Percentiles rank a stretch among this genome's conserved stretches.
Evolutionary conservation across 2,888 invertebrate genomes (phyloP).

Genomic region (Endotricha flammealis): DNA sequence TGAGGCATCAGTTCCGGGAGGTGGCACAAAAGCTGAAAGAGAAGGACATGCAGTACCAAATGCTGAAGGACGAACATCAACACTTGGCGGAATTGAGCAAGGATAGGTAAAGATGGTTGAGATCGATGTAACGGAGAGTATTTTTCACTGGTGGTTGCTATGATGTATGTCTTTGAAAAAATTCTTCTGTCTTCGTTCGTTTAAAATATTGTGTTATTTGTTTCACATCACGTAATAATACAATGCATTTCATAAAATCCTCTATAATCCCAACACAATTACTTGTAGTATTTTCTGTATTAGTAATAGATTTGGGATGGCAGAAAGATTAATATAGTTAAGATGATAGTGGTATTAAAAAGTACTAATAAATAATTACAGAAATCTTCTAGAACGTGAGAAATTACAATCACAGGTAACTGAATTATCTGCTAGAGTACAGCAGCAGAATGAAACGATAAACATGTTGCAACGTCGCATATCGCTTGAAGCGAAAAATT

Average conservation of each 20-base stretch:
- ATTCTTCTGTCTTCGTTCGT: too few relatives aligned
- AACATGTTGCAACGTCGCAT: conserved; percentile 83
- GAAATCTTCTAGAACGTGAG: conserved; percentile 85
- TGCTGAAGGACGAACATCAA: conserved; percentile 82
- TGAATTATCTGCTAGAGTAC: conserved; percentile 73
- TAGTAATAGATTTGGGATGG: too few relatives aligned
- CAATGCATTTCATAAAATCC: too few relatives aligned
- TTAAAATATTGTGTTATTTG: too few relatives aligned
- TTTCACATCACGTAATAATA: too few relatives aligned
- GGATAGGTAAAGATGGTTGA: conserved; percentile 83
- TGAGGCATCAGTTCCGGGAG: conserved; percentile 81
- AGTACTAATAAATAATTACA: conserved; percentile 29
- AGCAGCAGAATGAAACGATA: conserved; percentile 80
- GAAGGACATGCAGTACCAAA: conserved; percentile 82
- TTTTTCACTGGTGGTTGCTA: too few relatives aligned
- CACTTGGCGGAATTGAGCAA: conserved; percentile 84
- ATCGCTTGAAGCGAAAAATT: conserved; percentile 85
- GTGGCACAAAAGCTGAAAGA: conserved; percentile 81
- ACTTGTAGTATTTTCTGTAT: too few relatives aligned
- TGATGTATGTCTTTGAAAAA: too few relatives aligned
- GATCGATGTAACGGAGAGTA: too few relatives aligned
- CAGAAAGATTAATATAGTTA: too few relatives aligned
- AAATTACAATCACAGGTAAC: conserved; percentile 82
- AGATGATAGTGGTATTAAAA: conserved; percentile 14
- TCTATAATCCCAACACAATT: too few relatives aligned